Base-by-base conservation (phyloP, 2,888 invertebrate species). In the Pharmacophagus antenor region DNA sequence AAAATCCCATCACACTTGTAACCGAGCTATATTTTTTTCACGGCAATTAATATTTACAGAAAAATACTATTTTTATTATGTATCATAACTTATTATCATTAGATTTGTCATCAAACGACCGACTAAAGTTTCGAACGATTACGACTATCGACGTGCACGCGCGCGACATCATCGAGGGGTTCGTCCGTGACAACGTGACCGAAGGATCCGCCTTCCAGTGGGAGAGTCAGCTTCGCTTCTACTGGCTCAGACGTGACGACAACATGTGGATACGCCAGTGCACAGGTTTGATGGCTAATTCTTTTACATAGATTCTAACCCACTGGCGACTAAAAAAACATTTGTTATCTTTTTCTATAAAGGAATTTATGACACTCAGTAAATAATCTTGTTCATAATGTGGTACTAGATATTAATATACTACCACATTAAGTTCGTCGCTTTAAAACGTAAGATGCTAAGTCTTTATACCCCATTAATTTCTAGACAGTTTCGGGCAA, bases 141-240 rank as follows among this genome's bases (percentile, higher is more conserved):
- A 93, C 97, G 2, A 98, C 97, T 0, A 95, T 98, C 56, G 98
- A 98, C 78, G 97, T 98, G 0, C 98, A 98, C 78, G 95, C 97
- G 0, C 92, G 97, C 20, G 98, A 98, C 75, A 97, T 98, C 62
- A 94, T 98, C 56, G 97, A 97, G 70, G 92, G 90, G 0, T 96
- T 96, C 70, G 95, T 95, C 0, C 87, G 94, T 15, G 94, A 95
- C 79, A 97, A 96, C 81, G 94, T 98, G 17, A 93, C 95, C 27
- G 95, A 96, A 69, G 94, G 94, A 0, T 92, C 94, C 62, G 97
- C 98, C 83, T 98, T 98, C 72, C 95, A 96, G 72, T 98, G 98
- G 98, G 97, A 98, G 82, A 97, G 97, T 73, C 98, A 98, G 81
- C 88, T 98, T 62, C 89, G 97, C 58, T 98, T 97, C 88, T 98